A percentile compares a stretch with the other conserved stretches of the same genome.
phyloP scores from a whole-genome alignment of 37 sponge, comb jelly and placozoan species.

The Dysidea cf. avara region DNA sequence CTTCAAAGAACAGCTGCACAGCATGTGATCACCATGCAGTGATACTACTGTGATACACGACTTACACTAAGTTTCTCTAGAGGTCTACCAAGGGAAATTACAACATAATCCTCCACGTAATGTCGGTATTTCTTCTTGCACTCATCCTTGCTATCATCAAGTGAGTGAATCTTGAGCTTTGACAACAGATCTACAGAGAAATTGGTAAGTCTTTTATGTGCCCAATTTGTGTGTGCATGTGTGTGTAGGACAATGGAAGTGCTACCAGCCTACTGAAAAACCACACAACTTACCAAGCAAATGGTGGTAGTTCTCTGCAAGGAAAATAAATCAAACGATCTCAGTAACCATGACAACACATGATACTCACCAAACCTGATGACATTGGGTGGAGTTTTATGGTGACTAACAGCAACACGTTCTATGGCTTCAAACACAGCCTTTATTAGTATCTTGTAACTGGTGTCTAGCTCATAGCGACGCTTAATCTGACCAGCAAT shows the following conservation, averaged over 20 bases:
- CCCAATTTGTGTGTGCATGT: too few species aligned
- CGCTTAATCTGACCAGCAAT: slow-evolving; percentile 59
- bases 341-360: neutral
- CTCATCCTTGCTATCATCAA: slow-evolving; percentile 69
- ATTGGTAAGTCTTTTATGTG: too few species aligned
- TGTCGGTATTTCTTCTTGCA: slow-evolving; percentile 62
- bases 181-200: slow-evolving; percentile 55
- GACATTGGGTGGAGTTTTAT: slow-evolving; percentile 86
- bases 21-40: neutral
- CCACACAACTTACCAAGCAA: slow-evolving; percentile 54
- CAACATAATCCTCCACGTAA: slow-evolving; percentile 71
- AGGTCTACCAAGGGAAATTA: slow-evolving; percentile 70
- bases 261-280: neutral
- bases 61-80: slow-evolving; percentile 90
- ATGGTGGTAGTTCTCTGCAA: slow-evolving; percentile 84
- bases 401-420: slow-evolving; percentile 65
- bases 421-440: slow-evolving; percentile 66
- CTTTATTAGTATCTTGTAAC: slow-evolving; percentile 68
- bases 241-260: neutral
- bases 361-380: slow-evolving; percentile 73
- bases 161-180: slow-evolving; percentile 67
- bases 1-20: slow-evolving; percentile 85
- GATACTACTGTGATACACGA: neutral
- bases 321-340: neutral
- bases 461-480: slow-evolving; percentile 72